These are phyloP conservation scores for Ashinkailepas kermadecensis DNA, from an alignment of 2,888 invertebrate genomes.

Conservation along the genomic window DNA sequence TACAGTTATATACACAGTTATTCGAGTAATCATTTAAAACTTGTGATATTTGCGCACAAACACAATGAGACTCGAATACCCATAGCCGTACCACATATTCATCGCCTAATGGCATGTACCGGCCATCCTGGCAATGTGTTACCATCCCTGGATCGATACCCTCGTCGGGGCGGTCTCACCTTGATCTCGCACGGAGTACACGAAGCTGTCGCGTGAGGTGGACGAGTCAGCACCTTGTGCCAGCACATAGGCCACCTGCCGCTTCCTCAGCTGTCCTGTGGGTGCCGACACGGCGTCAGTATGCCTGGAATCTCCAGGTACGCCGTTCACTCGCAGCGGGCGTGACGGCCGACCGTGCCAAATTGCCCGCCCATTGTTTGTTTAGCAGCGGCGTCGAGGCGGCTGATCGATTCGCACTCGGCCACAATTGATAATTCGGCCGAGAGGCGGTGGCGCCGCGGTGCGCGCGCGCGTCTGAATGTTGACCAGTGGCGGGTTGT, in stretches of 20 bases:
- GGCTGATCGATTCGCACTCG: not conserved
- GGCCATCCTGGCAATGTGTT: too few species aligned
- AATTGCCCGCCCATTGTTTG: constrained; percentile 2
- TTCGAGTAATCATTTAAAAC: too few species aligned
- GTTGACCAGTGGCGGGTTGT: too few species aligned
- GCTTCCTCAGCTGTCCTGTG: constrained; percentile 40
- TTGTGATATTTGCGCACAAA: too few species aligned
- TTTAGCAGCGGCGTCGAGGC: not conserved
- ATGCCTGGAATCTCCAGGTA: not conserved
- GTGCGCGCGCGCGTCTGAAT: too few species aligned
- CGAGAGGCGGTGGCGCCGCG: not conserved
- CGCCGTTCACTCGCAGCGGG: not conserved
- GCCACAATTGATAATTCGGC: not conserved
- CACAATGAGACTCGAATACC: too few species aligned
- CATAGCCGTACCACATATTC: too few species aligned
- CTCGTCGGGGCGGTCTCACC: constrained; percentile 36
- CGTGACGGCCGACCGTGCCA: not conserved
- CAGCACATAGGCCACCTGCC: constrained; percentile 39
- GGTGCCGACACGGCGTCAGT: not conserved
- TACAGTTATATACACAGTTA: too few species aligned
- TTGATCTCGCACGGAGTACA: constrained; percentile 41
- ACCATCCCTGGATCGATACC: too few species aligned
- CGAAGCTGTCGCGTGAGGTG: constrained; percentile 38
- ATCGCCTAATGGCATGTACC: too few species aligned
- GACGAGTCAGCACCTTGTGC: constrained; percentile 39